Percentiles rank a stretch among this genome's conserved stretches.
phyloP scores from a whole-genome alignment of 2,797 vertebrate genomes.

The Trachops cirrhosus region DNA sequence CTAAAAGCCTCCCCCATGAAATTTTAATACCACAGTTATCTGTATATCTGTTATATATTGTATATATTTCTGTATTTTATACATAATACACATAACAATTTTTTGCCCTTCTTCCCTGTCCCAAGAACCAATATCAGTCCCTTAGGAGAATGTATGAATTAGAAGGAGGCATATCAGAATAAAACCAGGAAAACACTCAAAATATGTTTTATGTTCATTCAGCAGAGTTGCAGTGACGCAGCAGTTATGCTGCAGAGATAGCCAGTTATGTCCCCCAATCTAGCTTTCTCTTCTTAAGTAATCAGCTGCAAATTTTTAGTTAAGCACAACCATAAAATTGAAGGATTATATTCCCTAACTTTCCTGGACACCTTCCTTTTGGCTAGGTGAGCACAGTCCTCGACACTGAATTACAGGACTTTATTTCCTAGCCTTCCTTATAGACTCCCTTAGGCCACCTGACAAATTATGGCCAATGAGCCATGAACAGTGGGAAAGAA shows the following conservation, averaged over 20 bases:
- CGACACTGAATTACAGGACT: neutral
- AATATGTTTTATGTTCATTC: neutral
- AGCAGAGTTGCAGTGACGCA: neutral
- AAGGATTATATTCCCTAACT: neutral
- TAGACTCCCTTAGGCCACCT: neutral
- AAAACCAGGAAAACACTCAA: neutral
- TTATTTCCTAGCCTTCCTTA: neutral
- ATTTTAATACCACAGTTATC: neutral
- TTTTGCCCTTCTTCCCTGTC: neutral
- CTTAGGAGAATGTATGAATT: neutral
- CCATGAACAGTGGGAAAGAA: neutral
- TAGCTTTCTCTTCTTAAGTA: neutral
- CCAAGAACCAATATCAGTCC: neutral
- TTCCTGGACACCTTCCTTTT: neutral
- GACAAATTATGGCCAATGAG: neutral
- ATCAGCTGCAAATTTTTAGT: neutral
- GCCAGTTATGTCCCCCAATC: neutral
- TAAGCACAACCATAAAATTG: neutral
- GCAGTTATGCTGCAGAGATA: neutral
- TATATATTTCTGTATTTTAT: neutral
- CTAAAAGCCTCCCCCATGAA: neutral
- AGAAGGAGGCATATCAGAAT: neutral
- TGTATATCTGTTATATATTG: neutral
- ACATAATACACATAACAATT: neutral
- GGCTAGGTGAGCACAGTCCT: neutral